Evolutionary conservation across 2,113 vertebrate genomes (phyloP).

Genomic region (Pseudonaja textilis): DNA sequence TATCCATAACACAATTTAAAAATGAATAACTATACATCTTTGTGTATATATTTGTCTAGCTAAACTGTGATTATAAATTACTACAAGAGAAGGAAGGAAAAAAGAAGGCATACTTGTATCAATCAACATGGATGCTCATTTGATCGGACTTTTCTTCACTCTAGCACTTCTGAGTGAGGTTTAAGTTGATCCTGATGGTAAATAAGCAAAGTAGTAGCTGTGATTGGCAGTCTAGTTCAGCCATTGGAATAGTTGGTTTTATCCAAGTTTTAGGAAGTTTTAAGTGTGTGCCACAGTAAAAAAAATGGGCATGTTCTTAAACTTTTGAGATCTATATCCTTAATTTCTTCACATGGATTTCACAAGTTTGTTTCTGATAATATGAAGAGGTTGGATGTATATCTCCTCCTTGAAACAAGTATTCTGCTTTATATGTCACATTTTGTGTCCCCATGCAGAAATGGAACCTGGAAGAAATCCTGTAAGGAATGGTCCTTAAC

Average conservation of each 20-base stretch:
- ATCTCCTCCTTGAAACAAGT: constrained; percentile 9
- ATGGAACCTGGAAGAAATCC: constrained; percentile 27
- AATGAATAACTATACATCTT: not conserved
- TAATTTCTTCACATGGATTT: not conserved
- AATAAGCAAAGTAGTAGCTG: not conserved
- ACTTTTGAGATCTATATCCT: not conserved
- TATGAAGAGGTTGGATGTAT: not conserved
- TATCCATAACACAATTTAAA: not conserved
- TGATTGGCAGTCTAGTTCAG: not conserved
- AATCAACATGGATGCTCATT: not conserved
- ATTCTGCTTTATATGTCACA: not conserved
- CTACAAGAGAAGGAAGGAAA: not conserved
- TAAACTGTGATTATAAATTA: not conserved
- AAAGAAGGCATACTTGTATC: not conserved
- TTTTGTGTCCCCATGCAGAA: constrained; percentile 58
- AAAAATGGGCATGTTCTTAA: not conserved
- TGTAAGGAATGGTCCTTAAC: constrained; percentile 57
- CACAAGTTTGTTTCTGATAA: not conserved
- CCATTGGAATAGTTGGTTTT: not conserved
- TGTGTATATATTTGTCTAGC: not conserved
- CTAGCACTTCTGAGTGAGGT: not conserved
- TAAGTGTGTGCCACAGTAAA: not conserved
- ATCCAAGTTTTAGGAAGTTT: not conserved
- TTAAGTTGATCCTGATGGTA: not conserved
- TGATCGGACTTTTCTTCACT: not conserved